Conservation (phyloP, 2,797 vertebrate species). For the Tachyglossus aculeatus region DNA sequence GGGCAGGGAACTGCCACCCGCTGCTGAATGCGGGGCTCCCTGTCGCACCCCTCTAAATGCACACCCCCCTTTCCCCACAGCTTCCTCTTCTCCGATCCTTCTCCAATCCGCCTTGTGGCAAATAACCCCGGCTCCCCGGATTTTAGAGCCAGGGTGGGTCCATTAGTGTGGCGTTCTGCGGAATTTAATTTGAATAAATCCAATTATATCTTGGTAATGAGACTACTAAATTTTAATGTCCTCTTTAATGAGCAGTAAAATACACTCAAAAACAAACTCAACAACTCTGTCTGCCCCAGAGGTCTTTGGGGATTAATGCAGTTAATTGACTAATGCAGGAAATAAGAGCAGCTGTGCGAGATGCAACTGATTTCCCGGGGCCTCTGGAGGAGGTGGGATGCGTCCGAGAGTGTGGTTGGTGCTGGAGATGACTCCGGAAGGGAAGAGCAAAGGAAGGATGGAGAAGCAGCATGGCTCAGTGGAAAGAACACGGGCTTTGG, state of each 20-base stretch:
- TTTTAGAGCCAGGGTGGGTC: constrained; percentile 3
- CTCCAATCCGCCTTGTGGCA: background rate
- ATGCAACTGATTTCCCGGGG: constrained; percentile 22
- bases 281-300: constrained; percentile 28
- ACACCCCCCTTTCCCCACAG: background rate
- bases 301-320: constrained; percentile 26
- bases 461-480: too few species aligned
- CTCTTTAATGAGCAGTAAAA: constrained; percentile 57
- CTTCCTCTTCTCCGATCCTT: background rate
- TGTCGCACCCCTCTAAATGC: background rate
- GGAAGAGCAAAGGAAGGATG: background rate
- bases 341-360: constrained; percentile 9
- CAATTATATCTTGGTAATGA: constrained; percentile 59
- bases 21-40: too few species aligned
- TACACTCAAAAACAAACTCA: constrained; percentile 49
- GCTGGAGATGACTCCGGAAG: background rate
- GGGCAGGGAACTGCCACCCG: too few species aligned
- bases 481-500: too few species aligned
- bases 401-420: background rate
- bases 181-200: constrained; percentile 62
- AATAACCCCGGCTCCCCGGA: background rate
- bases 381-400: background rate
- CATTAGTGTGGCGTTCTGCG: constrained; percentile 32
- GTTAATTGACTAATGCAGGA: constrained; percentile 48
- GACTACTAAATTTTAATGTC: constrained; percentile 53